These are phyloP conservation scores for Neoniphon sammara DNA, from an alignment of 2,797 vertebrate species.

Conservation along the genomic window DNA sequence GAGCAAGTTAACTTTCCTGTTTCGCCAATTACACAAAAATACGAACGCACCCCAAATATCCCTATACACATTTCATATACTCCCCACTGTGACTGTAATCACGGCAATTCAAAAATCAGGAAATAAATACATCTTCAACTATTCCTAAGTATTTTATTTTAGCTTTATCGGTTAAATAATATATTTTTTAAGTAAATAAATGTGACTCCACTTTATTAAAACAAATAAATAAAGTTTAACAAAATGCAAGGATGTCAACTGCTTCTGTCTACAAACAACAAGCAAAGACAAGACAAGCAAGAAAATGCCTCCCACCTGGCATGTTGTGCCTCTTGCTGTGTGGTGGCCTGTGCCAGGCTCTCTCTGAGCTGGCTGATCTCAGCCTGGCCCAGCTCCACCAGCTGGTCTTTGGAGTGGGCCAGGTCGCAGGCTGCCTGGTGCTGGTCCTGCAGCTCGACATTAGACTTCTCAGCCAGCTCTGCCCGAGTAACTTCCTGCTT, in stretches of 20 bases:
- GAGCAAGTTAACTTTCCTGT: neutral
- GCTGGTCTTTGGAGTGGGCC: conserved; percentile 75
- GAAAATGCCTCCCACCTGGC: conserved; percentile 40
- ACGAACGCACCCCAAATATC: neutral
- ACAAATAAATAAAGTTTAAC: too few relatives aligned
- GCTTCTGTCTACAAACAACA: neutral
- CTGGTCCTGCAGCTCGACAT: conserved; percentile 77
- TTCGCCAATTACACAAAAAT: neutral
- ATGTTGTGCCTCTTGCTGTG: conserved; percentile 70
- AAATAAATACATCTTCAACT: too few relatives aligned
- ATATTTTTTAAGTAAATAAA: too few relatives aligned
- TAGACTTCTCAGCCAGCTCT: conserved; percentile 78
- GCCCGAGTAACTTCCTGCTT: conserved; percentile 77
- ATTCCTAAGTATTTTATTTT: too few relatives aligned
- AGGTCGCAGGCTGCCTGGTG: conserved; percentile 80
- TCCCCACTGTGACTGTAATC: neutral
- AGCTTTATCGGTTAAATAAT: too few relatives aligned
- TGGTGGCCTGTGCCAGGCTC: conserved; percentile 57
- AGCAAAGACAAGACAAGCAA: neutral
- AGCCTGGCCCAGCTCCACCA: conserved; percentile 67
- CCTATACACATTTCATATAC: neutral
- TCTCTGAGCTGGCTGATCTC: conserved; percentile 76
- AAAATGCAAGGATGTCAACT: neutral
- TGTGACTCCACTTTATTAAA: too few relatives aligned
- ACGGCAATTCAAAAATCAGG: too few relatives aligned